A percentile compares a stretch with the other conserved stretches of the same genome.
phyloP scores from a whole-genome alignment of 2,888 invertebrate genomes.

The Drosophila subsilvestris region DNA sequence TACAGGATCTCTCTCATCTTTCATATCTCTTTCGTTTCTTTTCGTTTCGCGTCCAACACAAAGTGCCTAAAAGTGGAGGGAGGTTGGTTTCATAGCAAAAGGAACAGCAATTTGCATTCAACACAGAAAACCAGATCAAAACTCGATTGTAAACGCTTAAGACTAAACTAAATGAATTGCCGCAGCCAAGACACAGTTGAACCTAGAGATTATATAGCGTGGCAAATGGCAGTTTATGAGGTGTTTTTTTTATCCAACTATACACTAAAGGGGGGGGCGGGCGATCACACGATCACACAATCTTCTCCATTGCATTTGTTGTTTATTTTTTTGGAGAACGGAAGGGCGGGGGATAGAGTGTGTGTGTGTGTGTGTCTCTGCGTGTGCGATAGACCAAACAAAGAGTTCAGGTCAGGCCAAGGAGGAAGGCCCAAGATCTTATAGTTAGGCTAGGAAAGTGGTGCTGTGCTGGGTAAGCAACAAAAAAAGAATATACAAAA shows the following conservation, averaged over 20 bases:
- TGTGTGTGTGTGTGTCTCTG: background rate
- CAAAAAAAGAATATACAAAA: constrained; percentile 4
- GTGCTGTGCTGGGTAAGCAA: background rate
- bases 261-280: constrained; percentile 22
- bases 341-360: background rate
- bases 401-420: background rate
- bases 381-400: constrained; percentile 20
- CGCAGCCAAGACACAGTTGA: constrained; percentile 56
- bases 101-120: constrained; percentile 69
- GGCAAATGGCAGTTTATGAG: constrained; percentile 57
- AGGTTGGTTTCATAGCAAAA: constrained; percentile 52
- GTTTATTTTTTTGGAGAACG: no score
- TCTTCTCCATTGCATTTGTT: background rate
- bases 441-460: constrained; percentile 17
- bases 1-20: constrained; percentile 26
- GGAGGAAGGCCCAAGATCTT: constrained; percentile 22
- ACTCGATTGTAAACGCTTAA: constrained; percentile 75
- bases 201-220: constrained; percentile 53
- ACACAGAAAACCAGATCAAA: constrained; percentile 53
- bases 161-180: constrained; percentile 72
- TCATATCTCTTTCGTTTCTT: constrained; percentile 11
- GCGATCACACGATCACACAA: background rate
- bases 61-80: constrained; percentile 52
- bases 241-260: constrained; percentile 38
- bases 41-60: constrained; percentile 51